Conservation (phyloP, 2,888 invertebrate species). For the Globia sparganii region DNA sequence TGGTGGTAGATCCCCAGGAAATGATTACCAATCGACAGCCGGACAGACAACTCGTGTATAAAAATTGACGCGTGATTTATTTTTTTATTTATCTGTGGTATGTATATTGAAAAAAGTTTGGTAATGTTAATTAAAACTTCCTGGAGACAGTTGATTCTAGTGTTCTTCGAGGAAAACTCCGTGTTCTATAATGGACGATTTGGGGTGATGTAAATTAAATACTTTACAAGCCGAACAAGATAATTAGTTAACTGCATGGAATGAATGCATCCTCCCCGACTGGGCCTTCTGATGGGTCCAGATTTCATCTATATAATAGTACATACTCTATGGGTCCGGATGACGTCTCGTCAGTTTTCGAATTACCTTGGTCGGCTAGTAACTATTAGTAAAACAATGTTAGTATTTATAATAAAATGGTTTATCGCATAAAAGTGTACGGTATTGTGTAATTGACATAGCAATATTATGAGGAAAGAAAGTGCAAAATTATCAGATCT, state of each 20-base stretch:
- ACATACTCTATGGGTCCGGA: not conserved
- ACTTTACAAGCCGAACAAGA: constrained; percentile 11
- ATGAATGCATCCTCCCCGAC: not conserved
- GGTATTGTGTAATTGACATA: constrained; percentile 43
- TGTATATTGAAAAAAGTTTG: not conserved
- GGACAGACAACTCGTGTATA: not conserved
- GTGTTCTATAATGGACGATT: not conserved
- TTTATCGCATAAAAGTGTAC: constrained; percentile 33
- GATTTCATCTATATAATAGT: too few species aligned
- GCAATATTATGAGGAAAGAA: constrained; percentile 37
- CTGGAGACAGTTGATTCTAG: constrained; percentile 17
- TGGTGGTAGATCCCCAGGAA: too few species aligned
- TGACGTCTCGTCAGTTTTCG: not conserved
- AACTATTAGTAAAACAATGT: constrained; percentile 27
- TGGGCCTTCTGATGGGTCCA: not conserved
- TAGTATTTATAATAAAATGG: constrained; percentile 51
- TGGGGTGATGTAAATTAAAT: constrained; percentile 11
- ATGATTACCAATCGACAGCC: not conserved
- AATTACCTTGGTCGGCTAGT: constrained; percentile 11
- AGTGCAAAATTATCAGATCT: constrained; percentile 21
- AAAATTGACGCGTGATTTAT: constrained; percentile 11
- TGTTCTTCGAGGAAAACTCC: not conserved
- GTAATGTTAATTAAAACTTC: constrained; percentile 1
- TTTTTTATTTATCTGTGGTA: constrained; percentile 13
- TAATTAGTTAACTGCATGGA: not conserved